Base-by-base conservation (phyloP, 2,113 vertebrate species). In the Alectura lathami region DNA sequence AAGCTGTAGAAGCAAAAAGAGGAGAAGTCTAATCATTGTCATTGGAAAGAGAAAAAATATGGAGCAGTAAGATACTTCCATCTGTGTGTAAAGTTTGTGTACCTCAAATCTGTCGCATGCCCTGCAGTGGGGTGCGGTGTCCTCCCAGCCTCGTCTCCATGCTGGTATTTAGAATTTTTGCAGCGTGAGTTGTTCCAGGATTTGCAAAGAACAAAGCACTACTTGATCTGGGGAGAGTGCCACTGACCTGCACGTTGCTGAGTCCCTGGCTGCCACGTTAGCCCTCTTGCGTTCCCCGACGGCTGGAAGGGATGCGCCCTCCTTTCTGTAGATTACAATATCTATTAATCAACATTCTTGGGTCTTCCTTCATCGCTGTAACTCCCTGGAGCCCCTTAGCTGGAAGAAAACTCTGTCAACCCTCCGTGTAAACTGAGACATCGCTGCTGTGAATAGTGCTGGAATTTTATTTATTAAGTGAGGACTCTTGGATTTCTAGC, bases 381-480 rank as follows among this genome's bases (percentile, higher is more conserved):
- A 86, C 93, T 94, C 83, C 42, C 80, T 86, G 1, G 6, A 95
- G 66, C 74, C 86, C 17, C 43, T 63, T 4, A 74, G 95, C 83
- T 59, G 79, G 81, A 70, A 93, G 96, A 88, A 89, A 95, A 92
- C 94, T 88, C 93, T 95, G 94, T 96, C 95, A 95, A 14, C 91
- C 85, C 84, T 87, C 54, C 29, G 3, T 96, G 96, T 97, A 96
- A 97, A 47, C 74, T 83, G 96, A 97, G 96, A 79, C 89, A 64
- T 83, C 42, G 3, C 59, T 11, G 83, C 85, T 2, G 15, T 95
- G 90, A 88, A 83, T 51, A 66, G 80, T 9, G 50, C 88, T 95
- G 93, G 93, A 48, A 83, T 96, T 95, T 89, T 94, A 95, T 95
- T 96, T 95, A 91, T 96, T 74, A 47, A 83, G 88, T 59, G 70